A percentile compares a stretch with the other conserved stretches of the same genome.
phyloP scores from a whole-genome alignment of 2,888 invertebrate species.

The Gnatocerus cornutus region DNA sequence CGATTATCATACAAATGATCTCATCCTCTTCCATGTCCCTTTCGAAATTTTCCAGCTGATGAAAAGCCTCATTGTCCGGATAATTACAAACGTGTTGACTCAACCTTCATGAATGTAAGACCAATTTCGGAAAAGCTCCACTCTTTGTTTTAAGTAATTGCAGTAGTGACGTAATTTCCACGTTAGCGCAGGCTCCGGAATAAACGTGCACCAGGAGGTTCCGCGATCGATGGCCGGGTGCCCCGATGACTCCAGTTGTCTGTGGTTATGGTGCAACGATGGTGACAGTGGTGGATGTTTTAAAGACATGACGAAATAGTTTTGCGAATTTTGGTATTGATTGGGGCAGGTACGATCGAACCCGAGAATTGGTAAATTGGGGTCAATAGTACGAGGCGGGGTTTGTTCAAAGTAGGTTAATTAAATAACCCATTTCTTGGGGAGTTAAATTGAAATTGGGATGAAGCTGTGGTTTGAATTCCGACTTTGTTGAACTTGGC shows the following conservation, averaged over 20 bases:
- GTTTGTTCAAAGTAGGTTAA: slow-evolving; percentile 30
- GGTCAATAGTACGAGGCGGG: slow-evolving; percentile 27
- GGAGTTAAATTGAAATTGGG: slow-evolving; percentile 15
- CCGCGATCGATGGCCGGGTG: slow-evolving; percentile 57
- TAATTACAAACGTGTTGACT: slow-evolving; percentile 9
- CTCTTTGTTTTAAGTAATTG: slow-evolving; percentile 59
- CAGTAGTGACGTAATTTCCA: slow-evolving; percentile 60
- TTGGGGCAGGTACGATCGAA: no score
- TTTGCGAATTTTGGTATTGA: not conserved
- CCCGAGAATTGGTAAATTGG: not conserved
- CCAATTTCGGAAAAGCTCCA: slow-evolving; percentile 52
- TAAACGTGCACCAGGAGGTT: slow-evolving; percentile 57
- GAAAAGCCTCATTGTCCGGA: slow-evolving; percentile 3
- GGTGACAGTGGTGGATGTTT: slow-evolving; percentile 29
- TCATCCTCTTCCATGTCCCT: slow-evolving; percentile 1
- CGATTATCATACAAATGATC: slow-evolving; percentile 19
- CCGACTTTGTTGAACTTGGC: slow-evolving; percentile 15
- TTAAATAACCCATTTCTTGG: slow-evolving; percentile 21
- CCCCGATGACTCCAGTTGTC: slow-evolving; percentile 64
- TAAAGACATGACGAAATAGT: slow-evolving; percentile 16
- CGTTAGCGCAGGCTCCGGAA: slow-evolving; percentile 54
- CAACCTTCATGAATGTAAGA: slow-evolving; percentile 5
- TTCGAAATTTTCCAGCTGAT: slow-evolving; percentile 5
- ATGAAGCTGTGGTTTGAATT: slow-evolving; percentile 4
- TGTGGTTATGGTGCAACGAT: slow-evolving; percentile 64